Conservation (phyloP, 2,888 invertebrate species). For the Drosophila falleni region DNA sequence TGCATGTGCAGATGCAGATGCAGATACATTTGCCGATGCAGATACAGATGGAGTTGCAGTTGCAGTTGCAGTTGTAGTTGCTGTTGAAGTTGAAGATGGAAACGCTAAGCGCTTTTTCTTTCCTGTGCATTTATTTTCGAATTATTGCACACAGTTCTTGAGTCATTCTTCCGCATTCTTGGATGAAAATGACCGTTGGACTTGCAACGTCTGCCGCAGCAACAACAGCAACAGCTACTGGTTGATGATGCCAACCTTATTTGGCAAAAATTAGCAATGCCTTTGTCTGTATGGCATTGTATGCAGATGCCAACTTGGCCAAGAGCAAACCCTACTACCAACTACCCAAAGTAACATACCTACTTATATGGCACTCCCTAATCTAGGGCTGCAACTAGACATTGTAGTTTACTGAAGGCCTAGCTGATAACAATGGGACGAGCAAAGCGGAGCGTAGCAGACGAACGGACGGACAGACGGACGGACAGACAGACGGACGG, state of each 20-base stretch:
- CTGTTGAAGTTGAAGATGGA: conserved; percentile 56
- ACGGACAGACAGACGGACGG: background rate
- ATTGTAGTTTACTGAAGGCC: conserved; percentile 38
- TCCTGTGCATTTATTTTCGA: conserved; percentile 82
- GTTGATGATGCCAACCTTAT: conserved; percentile 60
- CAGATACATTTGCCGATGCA: too few species aligned
- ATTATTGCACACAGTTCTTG: conserved; percentile 81
- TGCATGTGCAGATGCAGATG: conserved; percentile 41
- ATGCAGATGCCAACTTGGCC: conserved; percentile 57
- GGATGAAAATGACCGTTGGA: conserved; percentile 79
- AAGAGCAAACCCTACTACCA: conserved; percentile 3
- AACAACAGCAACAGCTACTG: conserved; percentile 18
- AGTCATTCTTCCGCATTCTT: conserved; percentile 84
- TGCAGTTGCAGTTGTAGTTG: conserved; percentile 16
- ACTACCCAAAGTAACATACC: background rate
- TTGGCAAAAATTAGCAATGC: conserved; percentile 72
- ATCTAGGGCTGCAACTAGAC: conserved; percentile 20
- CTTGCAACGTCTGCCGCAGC: conserved; percentile 36
- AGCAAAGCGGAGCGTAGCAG: conserved; percentile 39
- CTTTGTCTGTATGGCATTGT: conserved; percentile 50
- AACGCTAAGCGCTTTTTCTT: conserved; percentile 71
- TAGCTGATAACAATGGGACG: conserved; percentile 52
- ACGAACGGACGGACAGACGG: conserved; percentile 28
- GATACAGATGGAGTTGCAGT: conserved; percentile 53
- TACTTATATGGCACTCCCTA: conserved; percentile 56